These are phyloP conservation scores for Peromyscus polionotus DNA, from an alignment of 2,113 vertebrate genomes.

Conservation along the genomic window DNA sequence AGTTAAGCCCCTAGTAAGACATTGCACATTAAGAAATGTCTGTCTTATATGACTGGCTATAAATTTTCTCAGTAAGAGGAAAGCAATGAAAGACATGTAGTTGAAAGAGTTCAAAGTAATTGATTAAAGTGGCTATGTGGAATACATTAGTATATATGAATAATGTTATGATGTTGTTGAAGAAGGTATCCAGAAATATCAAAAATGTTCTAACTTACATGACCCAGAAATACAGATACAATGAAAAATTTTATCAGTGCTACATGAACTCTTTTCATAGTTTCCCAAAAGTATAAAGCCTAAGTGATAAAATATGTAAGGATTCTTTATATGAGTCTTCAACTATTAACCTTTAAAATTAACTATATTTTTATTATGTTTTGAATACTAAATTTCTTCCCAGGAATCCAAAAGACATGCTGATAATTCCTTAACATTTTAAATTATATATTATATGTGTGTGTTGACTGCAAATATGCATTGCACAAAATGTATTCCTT, in stretches of 20 bases:
- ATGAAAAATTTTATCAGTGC: not conserved
- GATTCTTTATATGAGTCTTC: not conserved
- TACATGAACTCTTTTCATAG: not conserved
- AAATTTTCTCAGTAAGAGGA: not conserved
- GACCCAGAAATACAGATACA: not conserved
- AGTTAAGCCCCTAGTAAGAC: rapidly evolving
- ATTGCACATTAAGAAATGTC: not conserved
- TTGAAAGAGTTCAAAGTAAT: not conserved
- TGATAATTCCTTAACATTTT: not conserved
- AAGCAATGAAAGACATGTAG: not conserved
- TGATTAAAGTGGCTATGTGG: not conserved
- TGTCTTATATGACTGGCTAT: not conserved
- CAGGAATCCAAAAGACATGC: not conserved
- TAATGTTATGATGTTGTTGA: not conserved
- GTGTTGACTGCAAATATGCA: not conserved
- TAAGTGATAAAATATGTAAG: not conserved
- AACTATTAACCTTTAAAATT: not conserved
- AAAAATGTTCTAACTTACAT: not conserved
- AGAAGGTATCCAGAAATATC: not conserved
- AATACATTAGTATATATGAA: not conserved
- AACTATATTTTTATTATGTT: not conserved
- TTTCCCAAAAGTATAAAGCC: not conserved
- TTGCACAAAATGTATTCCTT: not conserved
- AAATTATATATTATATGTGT: not conserved
- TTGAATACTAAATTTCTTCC: not conserved